Evolutionary conservation across 2,797 vertebrate species (phyloP).

Genomic region (Sphenodon punctatus): DNA sequence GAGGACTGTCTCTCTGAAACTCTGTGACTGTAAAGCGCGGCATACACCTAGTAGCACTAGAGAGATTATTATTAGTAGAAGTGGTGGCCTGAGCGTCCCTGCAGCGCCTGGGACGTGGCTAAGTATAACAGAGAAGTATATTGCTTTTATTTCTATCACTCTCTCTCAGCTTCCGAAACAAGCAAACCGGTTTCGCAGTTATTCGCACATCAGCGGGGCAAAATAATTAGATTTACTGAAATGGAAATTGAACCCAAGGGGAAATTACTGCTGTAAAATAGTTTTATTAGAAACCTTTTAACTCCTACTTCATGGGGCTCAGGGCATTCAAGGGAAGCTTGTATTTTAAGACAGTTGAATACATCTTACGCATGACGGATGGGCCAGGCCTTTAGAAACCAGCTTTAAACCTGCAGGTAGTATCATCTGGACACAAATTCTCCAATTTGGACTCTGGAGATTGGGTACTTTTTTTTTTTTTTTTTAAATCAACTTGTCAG

Average conservation of each 20-base stretch:
- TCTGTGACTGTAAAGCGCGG: too few species aligned
- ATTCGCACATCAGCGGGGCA: not conserved
- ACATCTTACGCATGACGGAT: not conserved
- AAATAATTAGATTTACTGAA: not conserved
- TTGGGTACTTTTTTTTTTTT: too few species aligned
- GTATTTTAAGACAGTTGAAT: not conserved
- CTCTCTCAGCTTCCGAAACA: not conserved
- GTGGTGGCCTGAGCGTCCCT: too few species aligned
- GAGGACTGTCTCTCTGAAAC: too few species aligned
- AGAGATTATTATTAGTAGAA: too few species aligned
- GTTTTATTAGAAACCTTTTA: not conserved
- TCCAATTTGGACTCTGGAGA: too few species aligned
- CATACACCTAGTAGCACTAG: too few species aligned
- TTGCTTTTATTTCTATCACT: not conserved
- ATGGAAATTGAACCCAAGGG: not conserved
- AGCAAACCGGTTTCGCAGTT: not conserved
- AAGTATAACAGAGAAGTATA: not conserved
- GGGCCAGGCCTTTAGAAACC: not conserved
- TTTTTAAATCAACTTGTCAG: too few species aligned
- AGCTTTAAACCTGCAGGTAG: not conserved
- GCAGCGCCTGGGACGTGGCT: too few species aligned
- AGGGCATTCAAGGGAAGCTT: not conserved
- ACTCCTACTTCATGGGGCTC: not conserved
- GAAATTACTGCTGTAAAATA: not conserved
- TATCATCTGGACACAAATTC: too few species aligned